Evolutionary conservation across 1,140 invertebrate genomes (phyloP).

Genomic region (Thaumatotibia leucotreta): DNA sequence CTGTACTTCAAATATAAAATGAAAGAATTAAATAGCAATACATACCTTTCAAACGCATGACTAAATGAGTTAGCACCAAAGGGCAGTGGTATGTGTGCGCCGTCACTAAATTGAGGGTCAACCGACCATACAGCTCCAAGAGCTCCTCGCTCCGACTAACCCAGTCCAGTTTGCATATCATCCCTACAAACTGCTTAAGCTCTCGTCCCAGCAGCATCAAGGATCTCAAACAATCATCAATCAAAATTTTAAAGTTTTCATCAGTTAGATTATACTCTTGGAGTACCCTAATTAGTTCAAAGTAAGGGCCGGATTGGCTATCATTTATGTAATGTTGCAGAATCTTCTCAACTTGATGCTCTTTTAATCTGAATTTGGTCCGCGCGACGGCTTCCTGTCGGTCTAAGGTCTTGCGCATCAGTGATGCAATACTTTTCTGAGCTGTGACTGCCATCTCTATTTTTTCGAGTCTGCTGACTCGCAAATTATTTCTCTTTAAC

Average conservation of each 20-base stretch:
- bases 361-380: constrained; percentile 52
- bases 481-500: too few relatives aligned
- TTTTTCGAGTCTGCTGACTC: too few relatives aligned
- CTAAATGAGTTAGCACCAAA: constrained; percentile 51
- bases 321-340: constrained; percentile 45
- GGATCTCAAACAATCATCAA: constrained; percentile 61
- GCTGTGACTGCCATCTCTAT: constrained; percentile 56
- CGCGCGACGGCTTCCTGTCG: constrained; percentile 51
- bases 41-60: constrained; percentile 67
- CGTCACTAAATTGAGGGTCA: constrained; percentile 61
- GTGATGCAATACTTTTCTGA: constrained; percentile 60
- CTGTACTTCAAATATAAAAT: constrained; percentile 11
- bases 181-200: constrained; percentile 54
- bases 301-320: constrained; percentile 47
- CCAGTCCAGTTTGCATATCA: constrained; percentile 63
- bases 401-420: constrained; percentile 66
- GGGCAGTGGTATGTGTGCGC: constrained; percentile 70
- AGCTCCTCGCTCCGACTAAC: constrained; percentile 41
- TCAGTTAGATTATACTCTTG: constrained; percentile 57
- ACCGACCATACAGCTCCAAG: constrained; percentile 54
- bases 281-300: constrained; percentile 62
- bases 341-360: constrained; percentile 58
- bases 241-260: constrained; percentile 55
- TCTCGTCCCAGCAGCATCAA: constrained; percentile 60
- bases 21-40: not conserved